phyloP scores from a whole-genome alignment of 2,888 invertebrate species.

The Argyresthia albistria region DNA sequence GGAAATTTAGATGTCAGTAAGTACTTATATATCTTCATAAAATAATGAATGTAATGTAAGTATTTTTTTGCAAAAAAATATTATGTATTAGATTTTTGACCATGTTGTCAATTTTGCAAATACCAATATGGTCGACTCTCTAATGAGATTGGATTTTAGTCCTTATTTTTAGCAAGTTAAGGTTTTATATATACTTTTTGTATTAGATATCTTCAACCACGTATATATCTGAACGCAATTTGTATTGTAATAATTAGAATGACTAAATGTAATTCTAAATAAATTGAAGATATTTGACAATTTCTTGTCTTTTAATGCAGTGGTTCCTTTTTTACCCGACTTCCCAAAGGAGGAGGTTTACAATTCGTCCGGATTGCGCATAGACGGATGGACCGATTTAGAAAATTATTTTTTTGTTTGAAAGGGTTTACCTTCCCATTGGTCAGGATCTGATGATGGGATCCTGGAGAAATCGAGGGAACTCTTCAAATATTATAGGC shows the following conservation, averaged over 20 bases:
- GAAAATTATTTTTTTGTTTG: too few species aligned
- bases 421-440: too few species aligned
- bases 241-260: constrained; percentile 23
- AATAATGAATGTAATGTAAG: constrained; percentile 1
- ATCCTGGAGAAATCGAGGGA: too few species aligned
- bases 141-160: constrained; percentile 46
- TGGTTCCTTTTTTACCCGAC: too few species aligned
- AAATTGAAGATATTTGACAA: constrained; percentile 42
- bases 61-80: neutral
- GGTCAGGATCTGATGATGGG: too few species aligned
- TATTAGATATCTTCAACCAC: constrained; percentile 16
- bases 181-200: constrained; percentile 27
- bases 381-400: too few species aligned
- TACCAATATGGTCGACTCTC: constrained; percentile 55
- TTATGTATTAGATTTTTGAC: constrained; percentile 55
- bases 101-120: constrained; percentile 28
- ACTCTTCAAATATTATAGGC: too few species aligned
- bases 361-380: too few species aligned
- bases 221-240: neutral
- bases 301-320: too few species aligned
- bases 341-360: too few species aligned
- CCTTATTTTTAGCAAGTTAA: constrained; percentile 17
- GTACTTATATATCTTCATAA: constrained; percentile 9
- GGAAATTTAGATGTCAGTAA: constrained; percentile 3
- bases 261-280: constrained; percentile 39